Percentiles rank a stretch among this genome's conserved stretches.
Conservation (phyloP, 2,113 vertebrate genomes). For the Pimephales promelas region DNA sequence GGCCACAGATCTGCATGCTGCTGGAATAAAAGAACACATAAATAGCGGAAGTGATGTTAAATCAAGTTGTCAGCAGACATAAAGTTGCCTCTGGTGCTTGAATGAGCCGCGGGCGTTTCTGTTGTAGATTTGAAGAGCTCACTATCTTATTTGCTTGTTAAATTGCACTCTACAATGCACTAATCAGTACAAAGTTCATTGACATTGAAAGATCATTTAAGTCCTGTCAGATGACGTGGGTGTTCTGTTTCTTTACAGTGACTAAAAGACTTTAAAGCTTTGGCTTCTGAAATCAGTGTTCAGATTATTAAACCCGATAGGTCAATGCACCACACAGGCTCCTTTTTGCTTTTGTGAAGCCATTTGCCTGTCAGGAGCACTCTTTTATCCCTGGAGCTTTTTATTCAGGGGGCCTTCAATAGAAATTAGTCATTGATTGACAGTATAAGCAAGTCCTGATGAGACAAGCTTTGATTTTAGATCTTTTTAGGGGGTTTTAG, state of each 20-base stretch:
- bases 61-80: slow-evolving; percentile 41
- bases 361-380: not conserved
- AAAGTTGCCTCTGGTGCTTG: slow-evolving; percentile 40
- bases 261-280: slow-evolving; percentile 8
- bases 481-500: not conserved
- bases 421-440: slow-evolving; percentile 50
- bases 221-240: not conserved
- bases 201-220: slow-evolving; percentile 16
- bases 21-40: not conserved
- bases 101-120: slow-evolving; percentile 19
- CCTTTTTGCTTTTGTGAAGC: not conserved
- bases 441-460: slow-evolving; percentile 39
- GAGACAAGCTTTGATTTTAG: slow-evolving; percentile 45
- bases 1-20: slow-evolving; percentile 20
- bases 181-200: slow-evolving; percentile 34
- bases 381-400: slow-evolving; percentile 33
- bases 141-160: slow-evolving; percentile 36
- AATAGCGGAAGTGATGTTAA: slow-evolving; percentile 25
- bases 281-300: not conserved
- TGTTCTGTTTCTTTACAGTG: not conserved
- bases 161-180: not conserved
- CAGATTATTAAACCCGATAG: slow-evolving; percentile 4
- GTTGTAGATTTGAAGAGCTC: slow-evolving; percentile 30
- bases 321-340: not conserved
- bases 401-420: slow-evolving; percentile 43